These are phyloP conservation scores for Hyposmocoma kahamanoa DNA, from an alignment of 1,140 invertebrate species.

Conservation along the genomic window DNA sequence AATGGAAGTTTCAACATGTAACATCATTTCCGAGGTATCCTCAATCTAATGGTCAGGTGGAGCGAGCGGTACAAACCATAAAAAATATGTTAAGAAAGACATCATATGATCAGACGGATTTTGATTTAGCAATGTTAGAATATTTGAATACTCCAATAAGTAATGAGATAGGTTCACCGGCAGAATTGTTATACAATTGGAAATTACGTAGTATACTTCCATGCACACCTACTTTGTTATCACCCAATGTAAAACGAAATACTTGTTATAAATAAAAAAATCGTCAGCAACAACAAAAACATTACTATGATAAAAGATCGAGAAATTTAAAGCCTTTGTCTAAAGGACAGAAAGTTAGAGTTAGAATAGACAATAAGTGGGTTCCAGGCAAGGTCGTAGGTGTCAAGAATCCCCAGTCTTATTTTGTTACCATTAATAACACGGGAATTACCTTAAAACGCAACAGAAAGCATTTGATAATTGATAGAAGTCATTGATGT, in stretches of 20 bases:
- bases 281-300: not conserved
- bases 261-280: not conserved
- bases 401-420: not conserved
- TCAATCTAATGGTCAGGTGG: constrained; percentile 4
- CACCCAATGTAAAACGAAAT: not conserved
- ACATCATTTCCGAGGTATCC: constrained; percentile 8
- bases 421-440: not conserved
- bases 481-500: not conserved
- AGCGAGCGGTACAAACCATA: constrained; percentile 14
- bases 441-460: not conserved
- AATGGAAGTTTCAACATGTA: constrained; percentile 46
- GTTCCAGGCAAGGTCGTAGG: not conserved
- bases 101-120: constrained; percentile 16
- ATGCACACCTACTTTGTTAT: not conserved
- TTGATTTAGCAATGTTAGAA: constrained; percentile 21
- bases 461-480: not conserved
- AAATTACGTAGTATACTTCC: constrained; percentile 7
- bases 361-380: not conserved
- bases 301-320: not conserved
- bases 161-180: constrained; percentile 4
- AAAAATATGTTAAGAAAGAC: constrained; percentile 33
- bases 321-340: not conserved
- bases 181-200: constrained; percentile 4
- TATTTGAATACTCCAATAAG: constrained; percentile 24
- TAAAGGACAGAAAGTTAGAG: constrained; percentile 1